Evolutionary conservation across 1,140 invertebrate genomes (phyloP), one percentile per base, ranked within the genome.

Genomic region (Adelges cooleyi): DNA sequence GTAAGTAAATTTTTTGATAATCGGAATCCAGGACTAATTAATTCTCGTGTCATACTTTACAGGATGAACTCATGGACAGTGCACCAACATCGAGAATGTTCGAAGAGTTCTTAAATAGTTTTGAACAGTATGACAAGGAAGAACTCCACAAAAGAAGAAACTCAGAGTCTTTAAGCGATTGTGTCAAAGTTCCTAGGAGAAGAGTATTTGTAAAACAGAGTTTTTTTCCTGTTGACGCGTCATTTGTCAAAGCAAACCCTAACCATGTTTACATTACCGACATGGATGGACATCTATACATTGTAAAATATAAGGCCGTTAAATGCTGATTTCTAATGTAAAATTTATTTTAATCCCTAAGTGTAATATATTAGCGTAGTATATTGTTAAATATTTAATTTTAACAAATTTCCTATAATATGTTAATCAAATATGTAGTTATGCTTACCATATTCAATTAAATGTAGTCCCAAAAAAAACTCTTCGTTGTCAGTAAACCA

Each of bases 181-280:
- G 56, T 48, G 56, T 62, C 27, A 62, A 62, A n/a, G 17, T 62
- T 29, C 56, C 42, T 20, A 62, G 56, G n/a, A 62, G 56, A 29
- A 62, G 56, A 62, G 56, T 62, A 46, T 62, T 46, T 48, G 56
- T 62, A 2, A 62, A 62, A 46, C 56, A 62, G 46, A 48, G 25
- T 46, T 62, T 27, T 48, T 62, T 62, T 62, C 56, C 56, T 20
- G 56, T 62, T 33, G 56, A 62, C 29, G 56, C 56, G 33, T 48
- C 56, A 46, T 62, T 62, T 62, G 56, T 62, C 15, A 62, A 62
- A 20, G 42, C 40, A 22, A 48, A 62, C 46, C 56, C 56, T 11
- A 48, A 62, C 17, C 56, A 62, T 62, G 44, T 46, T 62, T 62
- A 62, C 17, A 62, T 62, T 20, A 22, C 42, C 15, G 56, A 62